Conservation (phyloP, 2,888 invertebrate genomes). For the Alentia gelatinosa region DNA sequence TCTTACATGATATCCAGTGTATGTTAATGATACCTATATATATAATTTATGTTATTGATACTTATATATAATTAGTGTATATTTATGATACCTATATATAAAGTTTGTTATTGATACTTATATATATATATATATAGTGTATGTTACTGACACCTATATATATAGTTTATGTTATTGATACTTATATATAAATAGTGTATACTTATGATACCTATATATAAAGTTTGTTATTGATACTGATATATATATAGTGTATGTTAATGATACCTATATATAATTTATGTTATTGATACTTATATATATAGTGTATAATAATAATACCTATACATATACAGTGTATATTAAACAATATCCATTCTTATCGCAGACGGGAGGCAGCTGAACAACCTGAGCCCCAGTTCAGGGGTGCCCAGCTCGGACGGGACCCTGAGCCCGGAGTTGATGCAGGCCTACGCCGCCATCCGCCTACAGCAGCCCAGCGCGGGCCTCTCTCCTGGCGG, state of each 20-base stretch:
- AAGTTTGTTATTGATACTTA: neutral
- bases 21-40: too few relatives aligned
- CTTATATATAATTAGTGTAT: neutral
- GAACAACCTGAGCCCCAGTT: conserved; percentile 59
- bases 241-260: neutral
- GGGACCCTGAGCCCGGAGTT: conserved; percentile 23
- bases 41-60: too few relatives aligned
- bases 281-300: neutral
- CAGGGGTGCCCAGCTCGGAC: conserved; percentile 13
- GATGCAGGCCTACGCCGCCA: neutral
- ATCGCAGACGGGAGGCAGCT: conserved; percentile 60
- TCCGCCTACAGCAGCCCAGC: conserved; percentile 25
- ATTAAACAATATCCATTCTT: too few relatives aligned
- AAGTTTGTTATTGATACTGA: neutral
- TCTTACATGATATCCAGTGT: too few relatives aligned
- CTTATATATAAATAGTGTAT: neutral
- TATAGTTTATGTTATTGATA: too few relatives aligned
- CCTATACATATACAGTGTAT: neutral
- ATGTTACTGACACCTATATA: too few relatives aligned
- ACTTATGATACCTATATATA: neutral
- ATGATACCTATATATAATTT: too few relatives aligned
- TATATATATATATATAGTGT: neutral
- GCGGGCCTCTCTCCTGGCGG: conserved; percentile 40
- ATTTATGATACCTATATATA: neutral
- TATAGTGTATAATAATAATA: neutral